Base-by-base conservation (phyloP, 2,888 invertebrate species). In the Xiphydria camelus region DNA sequence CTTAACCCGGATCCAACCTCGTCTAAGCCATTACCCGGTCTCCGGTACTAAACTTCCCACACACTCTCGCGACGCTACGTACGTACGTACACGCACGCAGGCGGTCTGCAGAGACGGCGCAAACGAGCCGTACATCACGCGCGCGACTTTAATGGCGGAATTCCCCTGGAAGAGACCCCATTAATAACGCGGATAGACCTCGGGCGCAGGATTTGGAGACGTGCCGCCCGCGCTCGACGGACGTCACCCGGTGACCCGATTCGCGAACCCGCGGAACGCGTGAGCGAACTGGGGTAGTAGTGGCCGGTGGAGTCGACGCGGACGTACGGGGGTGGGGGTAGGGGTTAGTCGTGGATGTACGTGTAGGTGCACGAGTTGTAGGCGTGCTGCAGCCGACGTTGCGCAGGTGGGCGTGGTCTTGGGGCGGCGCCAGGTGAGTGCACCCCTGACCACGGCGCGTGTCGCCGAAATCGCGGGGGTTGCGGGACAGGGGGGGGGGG, bases 331-430 rank as follows among this genome's bases (percentile, higher is more conserved):
- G 31, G 49, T 29, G 10, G 43, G 37, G 49, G 51, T 41, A 61
- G 53, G 46, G 56, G 48, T 23, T 49, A 50, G 44, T 46, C 32
- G 46, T 60, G 60, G 42, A 65, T 56, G 50, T 64, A 57, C 51
- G 63, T 61, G 53, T 57, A 64, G 47, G 60, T 53, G 43, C 54
- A 43, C 25, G 46, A 19, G 15, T 40, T 49, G 41, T 41, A 47
- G 50, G 25, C 47, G 23, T 61, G 51, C 72, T 62, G 53, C 39
- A 42, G 53, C 51, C 49, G 55, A 61, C 62, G 66, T 66, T 61
- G 70, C 68, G 67, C 71, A 69, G 72, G 70, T 74, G 67, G 75
- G 75, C 75, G 75, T 73, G 70, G n/a, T 66, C 75, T 64, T 67
- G 64, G 73, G 75, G 73, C 72, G 73, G 72, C 52, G 66, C 72